Evolutionary conservation across 35 echinoderm and acorn worm species (phyloP).

Genomic region (Ptychodera flava): DNA sequence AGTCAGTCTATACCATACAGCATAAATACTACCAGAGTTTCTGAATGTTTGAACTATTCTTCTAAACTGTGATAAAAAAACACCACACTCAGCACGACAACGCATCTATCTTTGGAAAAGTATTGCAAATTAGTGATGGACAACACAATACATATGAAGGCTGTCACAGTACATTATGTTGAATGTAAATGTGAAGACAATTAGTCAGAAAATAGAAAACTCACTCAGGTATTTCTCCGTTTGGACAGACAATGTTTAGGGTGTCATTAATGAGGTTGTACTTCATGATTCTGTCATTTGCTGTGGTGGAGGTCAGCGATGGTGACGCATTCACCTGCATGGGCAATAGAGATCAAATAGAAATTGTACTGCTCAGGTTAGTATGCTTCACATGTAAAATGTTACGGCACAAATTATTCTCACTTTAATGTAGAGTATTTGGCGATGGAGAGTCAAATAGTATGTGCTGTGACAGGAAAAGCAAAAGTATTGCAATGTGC

Average conservation of each 20-base stretch:
- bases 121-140: background rate
- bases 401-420: too few species aligned
- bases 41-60: too few species aligned
- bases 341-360: background rate
- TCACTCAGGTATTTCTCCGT: conserved; percentile 75
- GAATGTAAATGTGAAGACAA: background rate
- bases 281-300: conserved; percentile 93
- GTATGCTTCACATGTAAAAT: too few species aligned
- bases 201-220: background rate
- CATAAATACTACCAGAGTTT: too few species aligned
- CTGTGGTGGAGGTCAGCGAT: conserved; percentile 79
- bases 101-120: too few species aligned
- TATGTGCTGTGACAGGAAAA: too few species aligned
- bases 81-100: background rate
- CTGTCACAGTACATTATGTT: background rate
- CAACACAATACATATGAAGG: background rate
- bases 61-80: too few species aligned
- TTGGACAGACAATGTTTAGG: conserved; percentile 80
- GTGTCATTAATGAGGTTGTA: conserved; percentile 87
- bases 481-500: too few species aligned
- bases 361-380: too few species aligned
- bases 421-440: too few species aligned
- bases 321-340: conserved; percentile 86
- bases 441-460: too few species aligned
- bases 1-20: too few species aligned